A percentile compares a stretch with the other conserved stretches of the same genome.
Conservation (phyloP, 1,140 invertebrate genomes). For the Bombus confusus region DNA sequence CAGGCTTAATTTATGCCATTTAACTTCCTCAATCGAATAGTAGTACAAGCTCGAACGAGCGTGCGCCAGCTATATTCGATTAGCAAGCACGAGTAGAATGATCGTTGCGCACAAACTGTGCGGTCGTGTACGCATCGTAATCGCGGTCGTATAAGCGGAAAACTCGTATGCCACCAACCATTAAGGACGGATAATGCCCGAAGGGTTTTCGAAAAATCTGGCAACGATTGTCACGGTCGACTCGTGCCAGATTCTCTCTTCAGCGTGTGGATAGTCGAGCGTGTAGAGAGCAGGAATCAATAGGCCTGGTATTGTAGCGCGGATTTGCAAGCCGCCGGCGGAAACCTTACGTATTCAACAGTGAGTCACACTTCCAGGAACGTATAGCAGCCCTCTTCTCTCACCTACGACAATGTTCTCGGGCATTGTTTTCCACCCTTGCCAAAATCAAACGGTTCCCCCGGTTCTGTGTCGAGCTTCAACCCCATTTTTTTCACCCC, state of each 20-base stretch:
- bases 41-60: background rate
- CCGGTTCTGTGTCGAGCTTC: background rate
- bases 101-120: no score
- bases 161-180: constrained; percentile 24
- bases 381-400: constrained; percentile 51
- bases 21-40: no score
- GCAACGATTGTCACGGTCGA: constrained; percentile 55
- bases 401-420: constrained; percentile 57
- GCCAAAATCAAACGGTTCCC: constrained; percentile 51
- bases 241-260: constrained; percentile 47
- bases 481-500: constrained; percentile 14
- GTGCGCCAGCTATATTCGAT: background rate
- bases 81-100: background rate
- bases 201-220: constrained; percentile 53
- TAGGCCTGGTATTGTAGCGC: constrained; percentile 68
- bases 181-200: constrained; percentile 45
- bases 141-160: background rate
- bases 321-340: constrained; percentile 70
- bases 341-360: constrained; percentile 74
- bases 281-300: constrained; percentile 47
- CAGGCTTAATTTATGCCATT: background rate
- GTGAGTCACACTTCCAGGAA: constrained; percentile 66
- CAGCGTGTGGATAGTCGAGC: constrained; percentile 37
- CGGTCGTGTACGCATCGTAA: background rate
- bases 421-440: constrained; percentile 54